Base-by-base conservation (phyloP, 2,797 vertebrate genomes). In the Sternotherus odoratus region DNA sequence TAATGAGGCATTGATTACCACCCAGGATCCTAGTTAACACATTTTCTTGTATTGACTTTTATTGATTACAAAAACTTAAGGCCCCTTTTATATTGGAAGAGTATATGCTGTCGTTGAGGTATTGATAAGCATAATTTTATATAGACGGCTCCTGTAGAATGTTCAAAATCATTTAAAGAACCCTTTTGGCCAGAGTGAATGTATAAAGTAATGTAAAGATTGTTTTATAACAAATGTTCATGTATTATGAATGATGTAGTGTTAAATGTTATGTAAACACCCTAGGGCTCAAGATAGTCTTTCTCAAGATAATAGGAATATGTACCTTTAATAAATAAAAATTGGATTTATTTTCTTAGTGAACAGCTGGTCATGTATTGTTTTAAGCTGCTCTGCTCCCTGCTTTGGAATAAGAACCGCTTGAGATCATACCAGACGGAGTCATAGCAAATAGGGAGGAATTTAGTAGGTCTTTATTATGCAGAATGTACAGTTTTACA, bases 211-310 rank as follows among this genome's bases (percentile, higher is more conserved):
- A 91, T 77, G 26, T 75, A 93, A 78, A 78, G 84, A 75, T 54
- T 23, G 36, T 60, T 95, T 28, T 63, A 8, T 30, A 92, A 91
- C 23, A 93, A 94, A 53, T 92, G 24, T 79, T 92, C 33, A 66
- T 78, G 77, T 88, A 82, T 56, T 57, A 83, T 88, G 60, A 88
- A 95, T 88, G 53, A 69, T 77, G 26, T 80, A 78, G 86, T 95
- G 82, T 88, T 87, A 94, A 66, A 89, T 69, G 50, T 85, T 90
- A 86, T 60, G 43, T 93, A 93, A 95, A 95, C 85, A 95, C 54
- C 74, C n/a, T 36, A 92, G 81, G 91, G 91, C 79, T 94, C 84
- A 72, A 16, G 88, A 86, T 89, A 82, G 43, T 93, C 24, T 94
- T 87, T 82, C 93, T 21, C 49, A 82, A 86, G 83, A 75, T 95